Evolutionary conservation across 2,113 vertebrate genomes (phyloP), one percentile per base, ranked within the genome.

Genomic region (Dicaeum eximium): DNA sequence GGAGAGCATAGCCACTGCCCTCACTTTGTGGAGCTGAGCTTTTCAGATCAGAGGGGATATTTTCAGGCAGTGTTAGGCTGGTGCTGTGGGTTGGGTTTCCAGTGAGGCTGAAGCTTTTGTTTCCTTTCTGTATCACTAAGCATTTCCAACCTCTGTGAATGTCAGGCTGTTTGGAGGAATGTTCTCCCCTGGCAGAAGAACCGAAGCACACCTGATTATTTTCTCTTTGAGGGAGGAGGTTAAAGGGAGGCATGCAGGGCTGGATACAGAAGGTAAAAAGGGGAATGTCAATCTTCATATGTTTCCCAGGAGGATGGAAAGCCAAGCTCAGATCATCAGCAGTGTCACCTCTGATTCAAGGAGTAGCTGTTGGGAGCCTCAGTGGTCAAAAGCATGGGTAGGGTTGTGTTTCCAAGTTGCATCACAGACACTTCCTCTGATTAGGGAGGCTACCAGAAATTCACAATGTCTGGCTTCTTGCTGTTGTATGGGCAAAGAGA

Each of bases 1-100:
- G 38, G 5, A 48, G 50, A 74, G 40, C 1, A 0, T 30, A 28
- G 31, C 18, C 5, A 0, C n/a, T 83, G 69, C 48, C 23, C 15
- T 75, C 10, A 2, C 50, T 91, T 61, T 50, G 37, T 3, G 3
- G 70, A 82, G 37, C 57, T 37, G 20, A 57, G 12, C 13, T 1
- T 30, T 66, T 72, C 38, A 13, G 25, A 12, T 44, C 15, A 50
- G 30, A 74, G 42, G 18, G 24, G 27, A 7, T 44, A 18, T 61
- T 92, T 80, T 50, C 50, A 73, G 80, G n/a, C 79, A 60, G 8
- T 1, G 10, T 54, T 64, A 74, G 56, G 47, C 71, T 78, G 67
- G 8, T 86, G 44, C 42, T 71, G 24, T 33, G 48, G 65, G 37
- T 44, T 90, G 51, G 27, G 9, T 75, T 91, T 96, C 60, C n/a